Evolutionary conservation across 2,113 vertebrate genomes (phyloP), one percentile per base, ranked within the genome.

Genomic region (Mormyrus lacerda): DNA sequence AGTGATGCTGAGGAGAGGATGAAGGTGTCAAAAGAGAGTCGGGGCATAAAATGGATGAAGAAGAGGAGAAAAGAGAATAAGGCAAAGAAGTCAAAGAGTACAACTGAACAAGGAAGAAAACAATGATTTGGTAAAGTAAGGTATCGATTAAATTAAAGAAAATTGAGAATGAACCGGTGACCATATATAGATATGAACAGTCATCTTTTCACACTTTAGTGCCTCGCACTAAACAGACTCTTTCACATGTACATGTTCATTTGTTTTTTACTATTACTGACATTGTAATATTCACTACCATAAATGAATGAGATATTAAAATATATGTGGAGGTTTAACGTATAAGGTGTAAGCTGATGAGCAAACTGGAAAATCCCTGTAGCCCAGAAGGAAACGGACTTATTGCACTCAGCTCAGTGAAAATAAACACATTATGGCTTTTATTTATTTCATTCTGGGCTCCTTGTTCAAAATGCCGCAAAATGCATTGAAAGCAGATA

Each of bases 341-440:
- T 61, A 31, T 0, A 55, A 93, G 93, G 94, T 91, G 92, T 0
- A 6, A 88, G 89, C 47, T 48, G 1, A 3, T 91, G 89, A 73
- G 0, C 55, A 51, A 24, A 0, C 0, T 42, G 82, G 90, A 48
- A 91, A 69, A 31, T 1, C 76, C 55, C 87, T 87, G 91, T 92
- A 92, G 35, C 48, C 48, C 47, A 51, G 31, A 79, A 88, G 48
- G 45, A 35, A 88, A 88, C n/a, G 48, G 45, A 9, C 9, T 10
- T 53, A 27, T 76, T 35, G 6, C 45, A 50, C 44, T 35, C 69
- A 17, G 73, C 73, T 39, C 13, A 76, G 73, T 42, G 35, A 19
- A 79, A 79, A 42, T 85, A 27, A 85, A 85, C 83, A 85, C n/a
- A 11, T n/a, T 44, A 31, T 50, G 9, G 11, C 10, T 48, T 50